Evolutionary conservation across 2,113 vertebrate genomes (phyloP), one percentile per base, ranked within the genome.

Genomic region (Triplophysa tibetana): DNA sequence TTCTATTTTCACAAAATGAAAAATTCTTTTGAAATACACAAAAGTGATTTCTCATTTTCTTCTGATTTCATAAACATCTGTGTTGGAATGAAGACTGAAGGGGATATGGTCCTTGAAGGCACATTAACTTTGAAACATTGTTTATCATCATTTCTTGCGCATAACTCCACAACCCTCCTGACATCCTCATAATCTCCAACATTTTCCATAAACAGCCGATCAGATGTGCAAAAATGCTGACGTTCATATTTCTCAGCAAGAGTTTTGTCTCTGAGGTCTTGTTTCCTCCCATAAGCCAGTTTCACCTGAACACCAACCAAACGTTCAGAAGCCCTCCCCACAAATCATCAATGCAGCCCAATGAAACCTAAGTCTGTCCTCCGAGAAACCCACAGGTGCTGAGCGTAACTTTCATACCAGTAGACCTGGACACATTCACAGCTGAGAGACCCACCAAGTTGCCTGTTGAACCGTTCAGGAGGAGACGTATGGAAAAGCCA

Each of bases 401-500:
- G 56, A 74, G 29, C 19, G 77, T 87, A 84, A 69, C 78, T 84
- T 87, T 90, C 78, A 81, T 81, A 45, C 64, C 52, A 13, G 78
- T 88, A 86, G 90, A 90, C 78, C 85, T 60, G 62, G 84, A 84
- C 83, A 86, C 83, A 74, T 70, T 66, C 77, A 81, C 87, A 81
- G 77, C 69, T 29, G 0, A 78, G 54, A 62, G 83, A 68, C 77
- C 8, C 2, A 43, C 66, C 81, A 41, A n/a, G 77, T 50, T 66
- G 78, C 83, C 89, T 90, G 90, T 75, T 26, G 81, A 90, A 92
- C 66, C 78, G 61, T 75, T 91, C 82, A 85, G 38, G 33, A 68
- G 65, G 33, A 5, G 78, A 62, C 78, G 50, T 50, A 45, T 84
- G 85, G 82, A 79, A 78, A 83, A 81, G 75, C 58, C 65, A 81